phyloP scores from a whole-genome alignment of 2,797 vertebrate species.

The Semotilus atromaculatus region DNA sequence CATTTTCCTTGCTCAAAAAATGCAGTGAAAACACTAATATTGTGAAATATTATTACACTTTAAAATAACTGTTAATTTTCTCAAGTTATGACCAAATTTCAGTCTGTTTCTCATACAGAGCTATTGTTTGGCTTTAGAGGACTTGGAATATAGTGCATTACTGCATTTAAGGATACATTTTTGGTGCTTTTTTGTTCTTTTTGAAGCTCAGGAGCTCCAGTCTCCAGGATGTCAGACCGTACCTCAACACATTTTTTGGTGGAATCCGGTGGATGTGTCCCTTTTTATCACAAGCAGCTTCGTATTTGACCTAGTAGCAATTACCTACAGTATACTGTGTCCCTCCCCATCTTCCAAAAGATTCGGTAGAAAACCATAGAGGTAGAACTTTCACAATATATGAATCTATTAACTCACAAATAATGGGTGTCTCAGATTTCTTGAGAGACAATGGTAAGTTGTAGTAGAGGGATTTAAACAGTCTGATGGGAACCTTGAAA shows the following conservation, averaged over 20 bases:
- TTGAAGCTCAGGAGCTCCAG: not conserved
- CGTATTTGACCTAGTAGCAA: conserved; percentile 13
- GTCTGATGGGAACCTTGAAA: conserved; percentile 66
- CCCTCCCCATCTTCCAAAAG: conserved; percentile 20
- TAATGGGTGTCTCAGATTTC: conserved; percentile 64
- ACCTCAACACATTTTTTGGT: not conserved
- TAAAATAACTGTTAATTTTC: too few relatives aligned
- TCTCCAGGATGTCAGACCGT: not conserved
- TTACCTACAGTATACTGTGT: not conserved
- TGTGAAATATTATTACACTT: not conserved
- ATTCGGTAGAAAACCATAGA: conserved; percentile 57
- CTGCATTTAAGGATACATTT: not conserved
- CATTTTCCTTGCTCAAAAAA: not conserved
- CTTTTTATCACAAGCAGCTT: conserved; percentile 7
- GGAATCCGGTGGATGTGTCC: not conserved
- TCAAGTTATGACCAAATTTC: too few relatives aligned
- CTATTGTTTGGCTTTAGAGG: not conserved
- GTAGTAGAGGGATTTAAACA: conserved; percentile 56
- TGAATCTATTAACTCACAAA: conserved; percentile 65
- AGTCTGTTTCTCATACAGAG: too few relatives aligned
- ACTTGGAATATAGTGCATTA: not conserved
- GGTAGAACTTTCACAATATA: conserved; percentile 59
- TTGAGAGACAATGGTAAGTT: conserved; percentile 57
- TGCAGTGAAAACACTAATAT: not conserved
- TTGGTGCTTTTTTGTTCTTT: not conserved